A percentile compares a stretch with the other conserved stretches of the same genome.
These are phyloP conservation scores for Autographa pulchrina DNA, from an alignment of 2,888 invertebrate genomes.

Conservation along the genomic window DNA sequence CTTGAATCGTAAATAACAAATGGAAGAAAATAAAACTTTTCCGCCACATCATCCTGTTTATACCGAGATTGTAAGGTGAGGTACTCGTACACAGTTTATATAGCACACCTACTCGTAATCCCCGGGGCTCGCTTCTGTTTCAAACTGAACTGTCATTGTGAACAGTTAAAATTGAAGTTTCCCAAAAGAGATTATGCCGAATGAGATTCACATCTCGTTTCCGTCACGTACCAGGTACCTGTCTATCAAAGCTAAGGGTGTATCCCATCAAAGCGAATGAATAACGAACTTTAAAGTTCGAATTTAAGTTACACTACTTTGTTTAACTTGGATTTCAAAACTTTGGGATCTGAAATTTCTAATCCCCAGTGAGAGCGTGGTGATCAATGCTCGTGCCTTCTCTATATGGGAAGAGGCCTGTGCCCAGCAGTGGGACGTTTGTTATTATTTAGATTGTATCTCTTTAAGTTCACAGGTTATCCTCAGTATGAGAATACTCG, in stretches of 20 bases:
- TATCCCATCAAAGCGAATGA: slow-evolving; percentile 52
- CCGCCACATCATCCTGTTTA: slow-evolving; percentile 81
- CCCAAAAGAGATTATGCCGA: slow-evolving; percentile 56
- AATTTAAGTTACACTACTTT: slow-evolving; percentile 58
- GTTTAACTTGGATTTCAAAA: slow-evolving; percentile 45
- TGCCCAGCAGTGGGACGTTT: too few relatives aligned
- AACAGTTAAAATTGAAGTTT: slow-evolving; percentile 56
- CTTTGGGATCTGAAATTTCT: too few relatives aligned
- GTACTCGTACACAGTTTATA: slow-evolving; percentile 25
- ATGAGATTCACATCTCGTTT: slow-evolving; percentile 42
- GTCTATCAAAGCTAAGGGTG: slow-evolving; percentile 32
- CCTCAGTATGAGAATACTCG: too few relatives aligned
- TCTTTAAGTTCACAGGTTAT: too few relatives aligned
- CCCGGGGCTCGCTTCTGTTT: slow-evolving; percentile 24
- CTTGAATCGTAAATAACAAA: slow-evolving; percentile 86
- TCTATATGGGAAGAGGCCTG: too few relatives aligned
- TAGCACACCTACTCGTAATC: slow-evolving; percentile 19
- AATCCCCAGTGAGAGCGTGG: too few relatives aligned
- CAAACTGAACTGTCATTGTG: slow-evolving; percentile 53
- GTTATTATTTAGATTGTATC: too few relatives aligned
- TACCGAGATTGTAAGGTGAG: slow-evolving; percentile 71
- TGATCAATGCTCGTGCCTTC: too few relatives aligned
- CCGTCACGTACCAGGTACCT: slow-evolving; percentile 43
- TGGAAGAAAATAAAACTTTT: slow-evolving; percentile 80
- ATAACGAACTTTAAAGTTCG: slow-evolving; percentile 51